phyloP scores from a whole-genome alignment of 2,888 invertebrate genomes.

The Ernsta delagoae region DNA sequence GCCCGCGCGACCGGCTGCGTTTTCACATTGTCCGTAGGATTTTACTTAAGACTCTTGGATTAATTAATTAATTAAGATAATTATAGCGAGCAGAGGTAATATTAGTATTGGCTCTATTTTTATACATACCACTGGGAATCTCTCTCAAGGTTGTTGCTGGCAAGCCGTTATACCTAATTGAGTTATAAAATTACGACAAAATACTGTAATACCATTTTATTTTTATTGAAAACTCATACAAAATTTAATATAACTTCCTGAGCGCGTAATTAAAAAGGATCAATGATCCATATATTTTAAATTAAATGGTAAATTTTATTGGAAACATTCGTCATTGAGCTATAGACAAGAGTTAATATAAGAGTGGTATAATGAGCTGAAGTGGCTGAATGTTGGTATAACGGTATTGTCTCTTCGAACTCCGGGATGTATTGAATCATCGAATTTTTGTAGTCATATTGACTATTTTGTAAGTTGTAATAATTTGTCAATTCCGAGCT shows the following conservation, averaged over 20 bases:
- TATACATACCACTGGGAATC: constrained; percentile 64
- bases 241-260: too few species aligned
- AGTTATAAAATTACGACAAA: not conserved
- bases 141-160: constrained; percentile 43
- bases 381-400: constrained; percentile 9
- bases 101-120: constrained; percentile 71
- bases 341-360: too few species aligned
- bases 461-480: constrained; percentile 9
- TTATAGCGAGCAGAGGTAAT: constrained; percentile 61
- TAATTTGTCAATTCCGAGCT: constrained; percentile 6
- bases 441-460: constrained; percentile 27
- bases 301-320: not conserved
- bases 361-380: not conserved
- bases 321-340: too few species aligned
- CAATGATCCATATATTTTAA: not conserved
- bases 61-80: constrained; percentile 63
- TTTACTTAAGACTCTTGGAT: constrained; percentile 40
- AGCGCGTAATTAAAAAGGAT: too few species aligned
- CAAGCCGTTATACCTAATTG: constrained; percentile 22
- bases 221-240: too few species aligned
- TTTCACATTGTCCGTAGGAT: constrained; percentile 18
- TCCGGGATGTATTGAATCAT: constrained; percentile 30
- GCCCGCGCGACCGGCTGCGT: constrained; percentile 23
- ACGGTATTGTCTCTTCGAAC: constrained; percentile 21
- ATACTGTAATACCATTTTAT: not conserved